Base-by-base conservation (phyloP, 1,140 invertebrate species). In the Chionoecetes opilio region DNA sequence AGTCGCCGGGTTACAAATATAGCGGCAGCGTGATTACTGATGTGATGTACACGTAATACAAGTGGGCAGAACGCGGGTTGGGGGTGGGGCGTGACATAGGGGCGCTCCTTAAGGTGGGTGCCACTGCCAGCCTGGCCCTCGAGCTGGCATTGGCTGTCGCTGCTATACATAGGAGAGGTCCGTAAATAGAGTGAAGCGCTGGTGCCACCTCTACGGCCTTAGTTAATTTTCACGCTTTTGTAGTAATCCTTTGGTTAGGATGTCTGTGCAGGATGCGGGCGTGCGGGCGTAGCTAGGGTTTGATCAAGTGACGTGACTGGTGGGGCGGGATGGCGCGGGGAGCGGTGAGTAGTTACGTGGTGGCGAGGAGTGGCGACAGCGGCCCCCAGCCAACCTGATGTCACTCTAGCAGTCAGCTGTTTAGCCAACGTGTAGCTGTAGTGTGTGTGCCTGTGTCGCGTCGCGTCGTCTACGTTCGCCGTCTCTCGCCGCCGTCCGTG, bases 361-460 rank as follows among this genome's bases (percentile, higher is more conserved):
- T 38, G 63, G 37, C 34, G 82, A 82, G 32, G 93, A 37, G 87
- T 75, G 93, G 93, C 86, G 93, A 87, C 93, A 94, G 21, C 93
- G 82, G 93, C 86, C 89, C 53, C 21, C 89, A 82, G 93, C 86
- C 87, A 94, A 94, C 93, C 93, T 94, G 93, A 94, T 94, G 93
- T 90, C 93, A 94, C 87, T 94, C 93, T 94, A 63, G 93, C 93
- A 94, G 93, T 94, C 93, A 94, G 93, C 93, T 94, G 93, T 94
- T 94, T 89, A 94, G 87, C 93, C 93, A 94, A 94, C 93, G 93
- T 94, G 93, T 94, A 94, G 93, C 93, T 94, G 93, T 94, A 94
- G 93, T 94, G 93, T 94, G 93, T 94, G 93, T 94, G 93, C 53
- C 86, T 89, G 86, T 94, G 86, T 89, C 93, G 53, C 93, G 93